Conservation (phyloP, 2,888 invertebrate species). For the Augiades crinisus region DNA sequence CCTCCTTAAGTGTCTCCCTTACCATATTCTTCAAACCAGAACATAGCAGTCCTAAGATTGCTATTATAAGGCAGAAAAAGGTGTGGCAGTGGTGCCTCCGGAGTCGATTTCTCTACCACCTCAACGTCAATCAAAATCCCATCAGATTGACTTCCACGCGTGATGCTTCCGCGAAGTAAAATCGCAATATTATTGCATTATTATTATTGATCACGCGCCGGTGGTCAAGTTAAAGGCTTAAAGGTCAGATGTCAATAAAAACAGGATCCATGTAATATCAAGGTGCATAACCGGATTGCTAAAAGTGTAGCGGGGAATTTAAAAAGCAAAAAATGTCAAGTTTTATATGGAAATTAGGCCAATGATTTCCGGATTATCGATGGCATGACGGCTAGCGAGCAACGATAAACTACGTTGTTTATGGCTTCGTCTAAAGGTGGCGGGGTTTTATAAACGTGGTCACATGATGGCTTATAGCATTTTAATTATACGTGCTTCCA, state of each 20-base stretch:
- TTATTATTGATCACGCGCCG: constrained; percentile 5
- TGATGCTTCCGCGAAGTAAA: neutral
- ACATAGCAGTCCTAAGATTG: no score
- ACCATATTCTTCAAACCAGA: no score
- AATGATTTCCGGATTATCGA: constrained; percentile 17
- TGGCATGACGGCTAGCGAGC: neutral
- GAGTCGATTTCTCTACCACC: no score
- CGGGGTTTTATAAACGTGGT: neutral
- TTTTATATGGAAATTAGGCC: constrained; percentile 26
- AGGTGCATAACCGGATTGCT: constrained; percentile 17
- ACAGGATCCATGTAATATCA: constrained; percentile 14
- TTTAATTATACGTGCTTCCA: no score
- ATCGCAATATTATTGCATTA: neutral
- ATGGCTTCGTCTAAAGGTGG: neutral
- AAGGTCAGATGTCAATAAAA: constrained; percentile 23
- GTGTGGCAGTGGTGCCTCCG: no score
- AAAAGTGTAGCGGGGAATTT: constrained; percentile 20
- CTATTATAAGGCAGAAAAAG: no score
- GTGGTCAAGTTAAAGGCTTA: constrained; percentile 4
- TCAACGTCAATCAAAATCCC: no score
- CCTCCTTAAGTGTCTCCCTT: no score
- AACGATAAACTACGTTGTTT: neutral
- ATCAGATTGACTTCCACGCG: no score
- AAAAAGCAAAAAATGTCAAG: constrained; percentile 20
- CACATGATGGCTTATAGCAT: no score